A percentile compares a stretch with the other conserved stretches of the same genome.
Conservation (phyloP, 92 coral and sea anemone species). For the Scolanthus callimorphus region DNA sequence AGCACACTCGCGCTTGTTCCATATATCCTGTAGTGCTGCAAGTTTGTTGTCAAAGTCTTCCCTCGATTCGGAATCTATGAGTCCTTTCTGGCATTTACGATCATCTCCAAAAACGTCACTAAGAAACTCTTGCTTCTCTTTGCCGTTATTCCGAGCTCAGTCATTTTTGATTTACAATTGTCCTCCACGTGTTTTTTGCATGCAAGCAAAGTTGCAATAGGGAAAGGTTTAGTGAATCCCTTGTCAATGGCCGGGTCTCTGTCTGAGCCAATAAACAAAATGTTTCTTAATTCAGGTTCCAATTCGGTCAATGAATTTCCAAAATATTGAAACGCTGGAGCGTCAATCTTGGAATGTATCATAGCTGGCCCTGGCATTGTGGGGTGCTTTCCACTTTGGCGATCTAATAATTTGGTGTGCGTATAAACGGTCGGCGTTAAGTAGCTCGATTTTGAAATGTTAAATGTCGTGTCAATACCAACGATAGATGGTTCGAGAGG, state of each 20-base stretch:
- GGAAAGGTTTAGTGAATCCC: conserved; percentile 31
- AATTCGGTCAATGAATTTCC: conserved; percentile 13
- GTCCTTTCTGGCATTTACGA: conserved; percentile 23
- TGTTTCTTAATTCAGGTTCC: conserved; percentile 19
- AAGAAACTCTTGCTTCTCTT: conserved; percentile 11
- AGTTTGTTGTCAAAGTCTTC: conserved; percentile 39
- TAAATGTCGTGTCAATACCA: conserved; percentile 37
- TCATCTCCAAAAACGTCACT: conserved; percentile 31
- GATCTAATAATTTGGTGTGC: conserved; percentile 16
- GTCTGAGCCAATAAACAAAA: conserved; percentile 41
- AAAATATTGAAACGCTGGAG: conserved; percentile 24
- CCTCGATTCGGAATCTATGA: conserved; percentile 25
- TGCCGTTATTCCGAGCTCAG: conserved; percentile 15
- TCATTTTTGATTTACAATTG: conserved; percentile 23
- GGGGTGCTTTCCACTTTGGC: conserved; percentile 32
- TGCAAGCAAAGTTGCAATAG: conserved; percentile 47
- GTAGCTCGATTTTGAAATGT: conserved; percentile 18
- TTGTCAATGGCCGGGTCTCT: conserved; percentile 25
- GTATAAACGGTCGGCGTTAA: conserved; percentile 27
- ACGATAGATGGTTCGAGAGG: conserved; percentile 14
- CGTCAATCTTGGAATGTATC: neutral
- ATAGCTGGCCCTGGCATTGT: conserved; percentile 22
- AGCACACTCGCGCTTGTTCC: conserved; percentile 34
- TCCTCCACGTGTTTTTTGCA: conserved; percentile 44
- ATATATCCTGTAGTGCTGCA: conserved; percentile 6